phyloP scores from a whole-genome alignment of 1,140 invertebrate genomes.

The Gonatopus flavifemur region DNA sequence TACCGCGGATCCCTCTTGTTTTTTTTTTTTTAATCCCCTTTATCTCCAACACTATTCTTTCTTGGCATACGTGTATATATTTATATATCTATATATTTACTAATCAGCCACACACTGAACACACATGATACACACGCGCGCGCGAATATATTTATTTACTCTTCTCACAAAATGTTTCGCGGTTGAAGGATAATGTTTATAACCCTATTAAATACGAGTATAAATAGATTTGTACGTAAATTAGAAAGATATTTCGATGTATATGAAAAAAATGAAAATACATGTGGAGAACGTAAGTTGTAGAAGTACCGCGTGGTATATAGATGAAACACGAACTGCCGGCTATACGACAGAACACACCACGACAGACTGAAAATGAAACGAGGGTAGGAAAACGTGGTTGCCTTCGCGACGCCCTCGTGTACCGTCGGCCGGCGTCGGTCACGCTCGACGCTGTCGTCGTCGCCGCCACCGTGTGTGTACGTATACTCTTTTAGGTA shows the following conservation, averaged over 20 bases:
- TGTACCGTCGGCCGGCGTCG: slow-evolving; percentile 37
- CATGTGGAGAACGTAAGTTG: no score
- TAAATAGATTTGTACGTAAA: no score
- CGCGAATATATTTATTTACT: no score
- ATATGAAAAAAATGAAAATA: no score
- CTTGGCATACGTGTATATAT: background rate
- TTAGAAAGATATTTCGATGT: no score
- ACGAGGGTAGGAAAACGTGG: slow-evolving; percentile 54
- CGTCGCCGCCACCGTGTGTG: background rate
- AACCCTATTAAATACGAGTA: no score
- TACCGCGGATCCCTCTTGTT: no score
- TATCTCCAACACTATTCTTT: background rate
- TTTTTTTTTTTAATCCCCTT: background rate
- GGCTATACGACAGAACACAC: slow-evolving; percentile 31
- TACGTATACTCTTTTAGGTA: slow-evolving; percentile 14
- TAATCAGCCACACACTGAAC: background rate
- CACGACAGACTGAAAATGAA: slow-evolving; percentile 53
- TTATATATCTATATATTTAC: background rate
- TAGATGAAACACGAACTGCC: slow-evolving; percentile 22
- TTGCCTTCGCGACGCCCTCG: slow-evolving; percentile 53
- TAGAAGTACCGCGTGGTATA: slow-evolving; percentile 21
- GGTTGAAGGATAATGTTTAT: background rate
- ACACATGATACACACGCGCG: background rate
- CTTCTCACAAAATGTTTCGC: background rate
- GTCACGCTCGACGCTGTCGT: slow-evolving; percentile 9